Conservation (phyloP, 2,797 vertebrate species). For the Hozukius guyotensis region DNA sequence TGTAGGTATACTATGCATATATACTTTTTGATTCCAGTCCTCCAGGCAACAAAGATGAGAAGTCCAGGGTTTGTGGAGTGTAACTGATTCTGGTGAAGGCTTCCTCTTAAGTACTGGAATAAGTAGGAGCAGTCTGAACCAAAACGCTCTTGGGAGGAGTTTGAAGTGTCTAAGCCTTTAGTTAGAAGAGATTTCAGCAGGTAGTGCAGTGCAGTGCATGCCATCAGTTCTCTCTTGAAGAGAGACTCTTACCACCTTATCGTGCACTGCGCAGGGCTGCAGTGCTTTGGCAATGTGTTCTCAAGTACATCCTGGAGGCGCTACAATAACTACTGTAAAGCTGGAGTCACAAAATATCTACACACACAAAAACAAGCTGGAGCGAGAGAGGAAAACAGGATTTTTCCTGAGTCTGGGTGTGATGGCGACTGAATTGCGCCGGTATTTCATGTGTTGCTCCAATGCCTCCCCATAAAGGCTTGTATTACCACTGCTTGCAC, state of each 20-base stretch:
- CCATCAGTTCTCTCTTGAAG: constrained; percentile 19
- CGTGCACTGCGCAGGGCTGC: constrained; percentile 16
- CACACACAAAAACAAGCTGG: constrained; percentile 25
- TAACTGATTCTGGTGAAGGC: constrained; percentile 16
- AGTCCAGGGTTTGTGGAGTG: not conserved
- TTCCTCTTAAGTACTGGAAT: constrained; percentile 4
- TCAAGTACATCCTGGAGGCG: constrained; percentile 33
- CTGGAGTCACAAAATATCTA: constrained; percentile 33
- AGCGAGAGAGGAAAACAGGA: constrained; percentile 14
- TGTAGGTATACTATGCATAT: not conserved
- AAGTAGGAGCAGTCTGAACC: constrained; percentile 11
- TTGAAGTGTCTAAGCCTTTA: not conserved
- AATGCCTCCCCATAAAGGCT: constrained; percentile 23
- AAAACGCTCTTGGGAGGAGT: constrained; percentile 26
- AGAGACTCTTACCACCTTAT: constrained; percentile 39
- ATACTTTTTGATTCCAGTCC: not conserved
- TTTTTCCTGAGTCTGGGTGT: constrained; percentile 7
- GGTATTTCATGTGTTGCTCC: constrained; percentile 49
- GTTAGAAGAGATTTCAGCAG: constrained; percentile 38
- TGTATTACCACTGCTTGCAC: constrained; percentile 41
- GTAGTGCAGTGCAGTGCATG: constrained; percentile 12
- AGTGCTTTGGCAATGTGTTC: constrained; percentile 26
- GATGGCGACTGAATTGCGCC: constrained; percentile 37
- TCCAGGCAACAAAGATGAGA: constrained; percentile 19
- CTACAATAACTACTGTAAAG: constrained; percentile 34